Evolutionary conservation across 2,113 vertebrate species (phyloP).

Genomic region (Capreolus pygargus): DNA sequence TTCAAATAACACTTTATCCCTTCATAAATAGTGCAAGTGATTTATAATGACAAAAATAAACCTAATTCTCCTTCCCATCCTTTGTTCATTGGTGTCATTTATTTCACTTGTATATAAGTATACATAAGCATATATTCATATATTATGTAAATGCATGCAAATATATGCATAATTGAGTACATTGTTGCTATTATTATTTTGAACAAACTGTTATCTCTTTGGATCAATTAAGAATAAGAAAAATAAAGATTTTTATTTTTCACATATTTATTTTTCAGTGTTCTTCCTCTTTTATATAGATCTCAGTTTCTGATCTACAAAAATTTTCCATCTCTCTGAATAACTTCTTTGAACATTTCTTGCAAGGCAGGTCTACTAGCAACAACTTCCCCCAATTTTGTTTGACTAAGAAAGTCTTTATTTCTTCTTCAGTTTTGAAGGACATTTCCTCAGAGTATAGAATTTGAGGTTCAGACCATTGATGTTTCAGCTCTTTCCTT

Average conservation of each 20-base stretch:
- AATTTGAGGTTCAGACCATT: not conserved
- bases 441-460: not conserved
- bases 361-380: not conserved
- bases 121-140: rapidly evolving
- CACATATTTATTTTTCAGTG: not conserved
- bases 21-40: not conserved
- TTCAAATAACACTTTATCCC: not conserved
- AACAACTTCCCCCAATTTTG: not conserved
- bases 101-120: not conserved
- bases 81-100: not conserved
- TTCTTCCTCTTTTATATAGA: not conserved
- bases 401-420: not conserved
- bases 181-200: not conserved
- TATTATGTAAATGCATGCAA: not conserved
- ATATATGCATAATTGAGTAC: too few species aligned
- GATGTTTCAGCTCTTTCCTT: not conserved
- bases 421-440: not conserved
- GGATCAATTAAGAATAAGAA: not conserved
- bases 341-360: not conserved
- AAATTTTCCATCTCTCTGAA: not conserved
- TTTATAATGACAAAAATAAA: not conserved
- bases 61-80: too few species aligned
- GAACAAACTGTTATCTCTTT: not conserved
- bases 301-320: not conserved
- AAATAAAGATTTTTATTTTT: not conserved